Conservation (phyloP, 1,140 invertebrate genomes). For the Periplaneta americana region DNA sequence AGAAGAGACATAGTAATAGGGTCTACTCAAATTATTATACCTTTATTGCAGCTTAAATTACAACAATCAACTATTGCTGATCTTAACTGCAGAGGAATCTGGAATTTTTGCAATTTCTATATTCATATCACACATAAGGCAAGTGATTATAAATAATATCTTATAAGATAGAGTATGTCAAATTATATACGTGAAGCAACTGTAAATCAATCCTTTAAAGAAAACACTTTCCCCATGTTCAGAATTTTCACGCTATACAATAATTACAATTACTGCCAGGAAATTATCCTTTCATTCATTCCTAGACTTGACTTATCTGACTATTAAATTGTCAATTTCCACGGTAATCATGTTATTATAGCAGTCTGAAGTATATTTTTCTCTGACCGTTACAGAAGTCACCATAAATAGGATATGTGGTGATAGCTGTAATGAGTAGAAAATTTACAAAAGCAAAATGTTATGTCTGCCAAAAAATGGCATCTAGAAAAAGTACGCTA, state of each 20-base stretch:
- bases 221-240: neutral
- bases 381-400: neutral
- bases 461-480: neutral
- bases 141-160: neutral
- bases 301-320: neutral
- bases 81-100: neutral
- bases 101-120: neutral
- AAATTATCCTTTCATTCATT: neutral
- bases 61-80: neutral
- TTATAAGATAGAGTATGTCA: neutral
- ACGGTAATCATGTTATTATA: neutral
- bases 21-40: neutral
- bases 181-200: neutral
- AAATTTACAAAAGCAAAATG: neutral
- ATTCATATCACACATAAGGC: neutral
- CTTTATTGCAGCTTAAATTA: neutral
- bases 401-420: neutral
- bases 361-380: neutral
- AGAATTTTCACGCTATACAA: neutral
- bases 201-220: neutral
- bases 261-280: neutral
- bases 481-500: neutral
- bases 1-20: no score
- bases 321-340: neutral
- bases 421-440: neutral